phyloP scores from a whole-genome alignment of 2,797 vertebrate species.

The Anguilla pacifica region DNA sequence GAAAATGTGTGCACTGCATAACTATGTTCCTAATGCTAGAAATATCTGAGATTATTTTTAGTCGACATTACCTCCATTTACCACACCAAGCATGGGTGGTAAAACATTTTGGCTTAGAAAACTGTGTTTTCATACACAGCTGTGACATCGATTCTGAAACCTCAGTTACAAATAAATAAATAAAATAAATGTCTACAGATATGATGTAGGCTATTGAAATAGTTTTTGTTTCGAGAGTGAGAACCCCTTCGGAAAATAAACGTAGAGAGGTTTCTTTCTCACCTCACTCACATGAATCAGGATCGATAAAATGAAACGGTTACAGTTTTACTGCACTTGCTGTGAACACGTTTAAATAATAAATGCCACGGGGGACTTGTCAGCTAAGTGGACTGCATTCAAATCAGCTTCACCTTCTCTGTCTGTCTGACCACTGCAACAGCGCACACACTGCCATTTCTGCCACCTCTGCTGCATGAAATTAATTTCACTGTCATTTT shows the following conservation, averaged over 20 bases:
- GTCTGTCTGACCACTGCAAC: background rate
- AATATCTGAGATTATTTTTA: background rate
- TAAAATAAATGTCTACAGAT: background rate
- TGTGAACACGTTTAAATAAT: conserved; percentile 21
- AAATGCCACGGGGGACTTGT: background rate
- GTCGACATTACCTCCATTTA: background rate
- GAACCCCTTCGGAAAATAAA: background rate
- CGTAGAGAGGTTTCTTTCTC: background rate
- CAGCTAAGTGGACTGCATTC: background rate
- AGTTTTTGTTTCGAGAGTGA: background rate
- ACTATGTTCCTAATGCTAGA: background rate
- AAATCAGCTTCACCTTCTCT: conserved; percentile 1
- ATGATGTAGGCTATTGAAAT: background rate
- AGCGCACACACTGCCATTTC: background rate
- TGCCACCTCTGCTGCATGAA: background rate
- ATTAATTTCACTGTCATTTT: background rate
- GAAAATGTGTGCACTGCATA: background rate
- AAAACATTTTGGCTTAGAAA: background rate
- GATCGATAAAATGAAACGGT: conserved; percentile 11
- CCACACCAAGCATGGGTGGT: background rate
- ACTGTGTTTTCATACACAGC: background rate
- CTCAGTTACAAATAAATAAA: background rate
- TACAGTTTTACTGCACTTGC: background rate
- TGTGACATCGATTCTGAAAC: background rate
- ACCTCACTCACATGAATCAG: background rate